Base-by-base conservation (phyloP, 2,888 invertebrate species). In the Notocelia uddmanniana region DNA sequence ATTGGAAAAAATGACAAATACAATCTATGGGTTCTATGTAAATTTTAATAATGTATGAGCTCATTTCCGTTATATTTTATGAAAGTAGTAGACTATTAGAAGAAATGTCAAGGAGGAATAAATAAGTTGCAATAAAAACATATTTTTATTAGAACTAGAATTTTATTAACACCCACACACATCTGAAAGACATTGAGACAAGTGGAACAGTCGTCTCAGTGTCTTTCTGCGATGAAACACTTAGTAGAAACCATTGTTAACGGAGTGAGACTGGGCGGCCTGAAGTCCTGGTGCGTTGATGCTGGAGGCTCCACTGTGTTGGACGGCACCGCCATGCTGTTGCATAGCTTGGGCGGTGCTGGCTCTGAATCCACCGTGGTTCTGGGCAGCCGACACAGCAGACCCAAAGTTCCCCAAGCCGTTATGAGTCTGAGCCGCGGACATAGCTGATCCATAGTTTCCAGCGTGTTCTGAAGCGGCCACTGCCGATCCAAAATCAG, bases 161-260 rank as follows among this genome's bases (percentile, higher is more conserved):
- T 80, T 87, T 88, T 85, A 86, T 86, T 88, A 73, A 75, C 52
- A 50, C 18, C 34, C n/a, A 60, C 5, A 50, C 23, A 31, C 15
- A 62, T 23, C 11, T 59, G 26, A 84, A 88, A 89, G 90, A 83
- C 76, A 83, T 76, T 71, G 85, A 86, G 87, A 91, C 86, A 90
- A 91, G 88, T 88, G 80, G 50, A 52, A 74, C 83, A 80, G 85
- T 91, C 91, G 87, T 91, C 90, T 85, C 83, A 79, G 80, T 73
- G 83, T 87, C 90, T 84, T 81, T 80, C 10, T 2, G 55, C 26
- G 41, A 45, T 34, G 31, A 31, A 18, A 31, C 1, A 18, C 41
- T 85, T 78, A 87, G 75, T 89, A 92, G 78, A 78, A 89, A 34
- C 88, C 89, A 59, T 83, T 83, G 76, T 90, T 89, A 67, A 90